Evolutionary conservation across 1,140 invertebrate genomes (phyloP), one percentile per base, ranked within the genome.

Genomic region (Aricia agestis): DNA sequence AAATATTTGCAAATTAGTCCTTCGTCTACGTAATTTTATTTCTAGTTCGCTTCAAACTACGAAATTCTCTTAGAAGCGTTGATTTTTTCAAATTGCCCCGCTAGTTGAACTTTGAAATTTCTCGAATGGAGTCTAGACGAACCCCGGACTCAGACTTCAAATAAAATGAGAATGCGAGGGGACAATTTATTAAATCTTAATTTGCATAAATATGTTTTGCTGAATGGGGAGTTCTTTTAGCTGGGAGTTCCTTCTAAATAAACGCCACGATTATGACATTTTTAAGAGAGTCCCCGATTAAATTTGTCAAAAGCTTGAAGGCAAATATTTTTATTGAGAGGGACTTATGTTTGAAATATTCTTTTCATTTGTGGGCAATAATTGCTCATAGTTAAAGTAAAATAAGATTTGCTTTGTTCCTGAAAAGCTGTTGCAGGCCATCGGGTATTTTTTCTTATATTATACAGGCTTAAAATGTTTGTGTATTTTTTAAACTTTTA

Each of bases 181-280:
- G 59, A 63, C 59, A 52, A 52, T 63, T 63, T 63, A 63, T 63
- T 63, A 63, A 63, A 19, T 63, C 19, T 19, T 63, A 63, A 63
- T 63, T 63, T 63, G 59, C 59, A 63, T 63, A 63, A 11, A 52
- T 52, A 52, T 52, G 45, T 52, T 52, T 52, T 52, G 45, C 45
- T 52, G 45, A 52, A 52, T 52, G 45, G 45, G 45, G 45, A 52
- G 45, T 52, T 52, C 45, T 52, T 52, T 52, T 52, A 52, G 45
- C 45, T 13, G 36, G 36, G 36, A 36, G 36, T 15, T 15, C 45
- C 3, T 15, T 13, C 41, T 42, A 42, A 42, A 42, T 15, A 52
- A 63, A 63, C 18, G 10, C 25, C 19, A 63, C 17, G 10, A 25
- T 63, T 63, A 19, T 63, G 59, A 19, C 17, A 25, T 63, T 63